Conservation (phyloP, 1,140 invertebrate genomes). For the Zaprionus lachaisei region DNA sequence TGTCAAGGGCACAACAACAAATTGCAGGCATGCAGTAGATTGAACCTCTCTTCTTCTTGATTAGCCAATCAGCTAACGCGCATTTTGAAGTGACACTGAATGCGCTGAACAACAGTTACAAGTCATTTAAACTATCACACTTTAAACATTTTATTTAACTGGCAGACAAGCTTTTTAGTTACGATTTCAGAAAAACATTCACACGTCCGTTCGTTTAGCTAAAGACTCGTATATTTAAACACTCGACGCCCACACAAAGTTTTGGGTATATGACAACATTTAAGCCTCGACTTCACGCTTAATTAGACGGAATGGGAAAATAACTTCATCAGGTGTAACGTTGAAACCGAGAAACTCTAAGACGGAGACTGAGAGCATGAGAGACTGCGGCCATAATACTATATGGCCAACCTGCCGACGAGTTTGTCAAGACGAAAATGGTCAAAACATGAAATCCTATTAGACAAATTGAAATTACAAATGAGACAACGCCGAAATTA, state of each 20-base stretch:
- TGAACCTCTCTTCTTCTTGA: neutral
- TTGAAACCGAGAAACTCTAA: slow-evolving; percentile 20
- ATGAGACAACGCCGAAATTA: slow-evolving; percentile 80
- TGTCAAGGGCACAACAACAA: neutral
- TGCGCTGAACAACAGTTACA: neutral
- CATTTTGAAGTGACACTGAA: neutral
- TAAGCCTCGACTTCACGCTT: slow-evolving; percentile 74
- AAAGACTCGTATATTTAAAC: slow-evolving; percentile 26
- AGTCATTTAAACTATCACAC: slow-evolving; percentile 1
- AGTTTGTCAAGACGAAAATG: slow-evolving; percentile 68
- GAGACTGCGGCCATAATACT: slow-evolving; percentile 13
- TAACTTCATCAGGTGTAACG: slow-evolving; percentile 54
- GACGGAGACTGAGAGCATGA: neutral
- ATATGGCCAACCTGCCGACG: slow-evolving; percentile 26
- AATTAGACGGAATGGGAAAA: slow-evolving; percentile 71
- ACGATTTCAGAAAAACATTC: slow-evolving; percentile 21
- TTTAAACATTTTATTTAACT: slow-evolving; percentile 6
- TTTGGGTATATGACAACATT: slow-evolving; percentile 49
- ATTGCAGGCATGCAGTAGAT: neutral
- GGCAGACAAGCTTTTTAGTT: slow-evolving; percentile 12
- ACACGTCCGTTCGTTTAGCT: slow-evolving; percentile 26
- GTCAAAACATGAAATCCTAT: slow-evolving; percentile 83
- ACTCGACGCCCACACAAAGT: slow-evolving; percentile 49
- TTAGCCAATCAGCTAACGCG: neutral
- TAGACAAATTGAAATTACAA: slow-evolving; percentile 83